Percentiles rank a stretch among this genome's conserved stretches.
These are phyloP conservation scores for Hemicordylus capensis DNA, from an alignment of 2,113 vertebrate species.

Conservation along the genomic window DNA sequence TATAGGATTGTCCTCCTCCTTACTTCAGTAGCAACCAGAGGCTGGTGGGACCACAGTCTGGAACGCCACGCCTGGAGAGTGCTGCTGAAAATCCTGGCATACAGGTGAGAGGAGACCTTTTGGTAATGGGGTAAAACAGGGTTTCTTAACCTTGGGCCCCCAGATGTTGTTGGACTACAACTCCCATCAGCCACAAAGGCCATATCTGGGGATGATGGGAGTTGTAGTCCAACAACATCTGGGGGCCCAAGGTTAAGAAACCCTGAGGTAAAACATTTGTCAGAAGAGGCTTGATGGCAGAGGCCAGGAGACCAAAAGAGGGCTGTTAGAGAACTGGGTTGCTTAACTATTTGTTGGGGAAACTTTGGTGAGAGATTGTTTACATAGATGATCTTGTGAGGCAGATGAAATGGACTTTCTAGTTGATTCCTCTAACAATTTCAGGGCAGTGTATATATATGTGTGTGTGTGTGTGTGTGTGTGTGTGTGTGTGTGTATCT, in stretches of 20 bases:
- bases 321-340: background rate
- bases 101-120: conserved; percentile 34
- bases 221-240: too few species aligned
- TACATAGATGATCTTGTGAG: background rate
- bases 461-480: too few species aligned
- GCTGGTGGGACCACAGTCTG: conserved; percentile 63
- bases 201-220: too few species aligned
- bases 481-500: too few species aligned
- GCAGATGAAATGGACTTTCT: background rate
- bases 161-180: too few species aligned
- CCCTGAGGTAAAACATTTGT: background rate
- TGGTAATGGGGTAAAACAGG: background rate
- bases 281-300: background rate
- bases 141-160: too few species aligned
- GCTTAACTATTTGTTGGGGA: background rate
- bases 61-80: conserved; percentile 23
- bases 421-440: background rate
- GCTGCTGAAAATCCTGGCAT: background rate
- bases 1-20: conserved; percentile 73
- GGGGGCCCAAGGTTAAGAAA: too few species aligned
- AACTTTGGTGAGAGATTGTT: background rate
- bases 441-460: background rate
- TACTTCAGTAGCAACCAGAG: conserved; percentile 84
- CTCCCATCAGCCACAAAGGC: too few species aligned
- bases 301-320: background rate